A percentile compares a stretch with the other conserved stretches of the same genome.
Conservation (phyloP, 1,140 invertebrate genomes). For the Andricus grossulariae region DNA sequence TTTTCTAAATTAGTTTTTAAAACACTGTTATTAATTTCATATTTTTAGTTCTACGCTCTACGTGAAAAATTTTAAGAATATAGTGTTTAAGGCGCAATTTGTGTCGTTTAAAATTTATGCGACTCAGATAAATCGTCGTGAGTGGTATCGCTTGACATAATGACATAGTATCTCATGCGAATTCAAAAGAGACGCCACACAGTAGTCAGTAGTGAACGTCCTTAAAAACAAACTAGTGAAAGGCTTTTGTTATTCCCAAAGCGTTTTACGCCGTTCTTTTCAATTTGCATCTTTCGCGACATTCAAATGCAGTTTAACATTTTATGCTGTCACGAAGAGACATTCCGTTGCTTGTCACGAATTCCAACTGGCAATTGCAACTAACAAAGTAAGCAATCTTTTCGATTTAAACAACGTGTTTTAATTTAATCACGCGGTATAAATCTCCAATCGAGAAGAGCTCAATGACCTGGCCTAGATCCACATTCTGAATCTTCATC, state of each 20-base stretch:
- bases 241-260: slow-evolving; percentile 23
- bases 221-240: slow-evolving; percentile 20
- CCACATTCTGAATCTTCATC: no score
- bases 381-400: not conserved
- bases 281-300: slow-evolving; percentile 19
- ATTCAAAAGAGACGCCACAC: slow-evolving; percentile 12
- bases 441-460: no score
- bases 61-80: not conserved
- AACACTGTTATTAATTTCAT: no score
- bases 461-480: no score
- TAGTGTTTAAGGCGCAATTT: not conserved
- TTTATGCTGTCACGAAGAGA: slow-evolving; percentile 21
- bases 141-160: slow-evolving; percentile 27
- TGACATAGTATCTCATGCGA: slow-evolving; percentile 16
- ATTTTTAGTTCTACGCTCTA: no score
- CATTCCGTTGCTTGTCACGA: slow-evolving; percentile 11
- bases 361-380: slow-evolving; percentile 2
- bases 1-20: no score
- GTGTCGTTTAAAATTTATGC: slow-evolving; percentile 3
- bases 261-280: slow-evolving; percentile 24
- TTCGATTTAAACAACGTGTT: not conserved
- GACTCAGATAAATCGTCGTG: not conserved
- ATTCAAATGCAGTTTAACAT: slow-evolving; percentile 26
- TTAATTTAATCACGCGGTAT: not conserved
- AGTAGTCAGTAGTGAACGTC: slow-evolving; percentile 14